Evolutionary conservation across 1,140 invertebrate genomes (phyloP).

Genomic region (Drosophila lacertosa): DNA sequence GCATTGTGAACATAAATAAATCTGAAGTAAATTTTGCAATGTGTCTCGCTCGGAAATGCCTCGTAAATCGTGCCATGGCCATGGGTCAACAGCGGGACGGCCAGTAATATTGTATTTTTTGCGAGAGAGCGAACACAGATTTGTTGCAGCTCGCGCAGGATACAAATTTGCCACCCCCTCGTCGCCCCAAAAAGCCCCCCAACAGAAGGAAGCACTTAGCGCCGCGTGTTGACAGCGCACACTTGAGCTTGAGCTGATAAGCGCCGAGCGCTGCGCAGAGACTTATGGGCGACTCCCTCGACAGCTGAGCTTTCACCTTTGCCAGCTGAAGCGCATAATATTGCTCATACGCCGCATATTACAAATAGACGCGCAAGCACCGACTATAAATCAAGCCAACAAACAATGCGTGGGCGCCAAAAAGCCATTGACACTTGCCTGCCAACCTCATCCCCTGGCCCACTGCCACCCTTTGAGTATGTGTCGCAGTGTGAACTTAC

Average conservation of each 20-base stretch:
- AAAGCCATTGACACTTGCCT: constrained; percentile 71
- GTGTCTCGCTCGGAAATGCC: constrained; percentile 81
- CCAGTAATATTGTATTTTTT: constrained; percentile 69
- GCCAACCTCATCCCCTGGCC: not conserved
- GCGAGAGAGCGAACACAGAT: constrained; percentile 61
- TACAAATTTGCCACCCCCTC: constrained; percentile 69
- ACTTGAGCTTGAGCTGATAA: constrained; percentile 64
- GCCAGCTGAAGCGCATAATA: constrained; percentile 54
- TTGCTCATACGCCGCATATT: constrained; percentile 76
- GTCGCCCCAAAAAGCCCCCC: no score
- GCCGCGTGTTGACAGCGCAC: constrained; percentile 73
- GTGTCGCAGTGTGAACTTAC: constrained; percentile 85
- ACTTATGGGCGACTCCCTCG: constrained; percentile 38
- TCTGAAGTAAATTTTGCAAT: constrained; percentile 83
- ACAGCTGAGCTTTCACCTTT: constrained; percentile 75
- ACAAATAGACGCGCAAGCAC: constrained; percentile 64
- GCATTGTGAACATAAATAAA: constrained; percentile 77
- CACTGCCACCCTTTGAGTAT: not conserved
- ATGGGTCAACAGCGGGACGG: constrained; percentile 64
- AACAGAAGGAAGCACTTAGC: constrained; percentile 72
- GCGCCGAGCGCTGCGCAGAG: constrained; percentile 27
- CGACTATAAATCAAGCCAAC: constrained; percentile 68
- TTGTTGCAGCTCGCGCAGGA: constrained; percentile 70
- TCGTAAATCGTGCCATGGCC: constrained; percentile 78
- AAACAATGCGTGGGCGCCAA: constrained; percentile 73